These are phyloP conservation scores for Escarpia spicata DNA, from an alignment of 2,888 invertebrate genomes.

Conservation along the genomic window DNA sequence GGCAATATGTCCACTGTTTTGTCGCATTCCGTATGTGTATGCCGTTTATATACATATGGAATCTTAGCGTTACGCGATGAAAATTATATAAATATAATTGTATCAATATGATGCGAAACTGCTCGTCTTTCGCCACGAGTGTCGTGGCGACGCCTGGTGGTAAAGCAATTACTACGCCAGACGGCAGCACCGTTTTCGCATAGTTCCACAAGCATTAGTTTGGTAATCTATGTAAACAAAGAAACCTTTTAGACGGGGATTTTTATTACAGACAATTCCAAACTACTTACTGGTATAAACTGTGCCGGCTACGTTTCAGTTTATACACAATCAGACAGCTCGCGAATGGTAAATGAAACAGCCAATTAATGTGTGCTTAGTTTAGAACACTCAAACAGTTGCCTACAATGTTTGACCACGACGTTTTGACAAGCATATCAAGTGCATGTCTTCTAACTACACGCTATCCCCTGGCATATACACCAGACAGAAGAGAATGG, in stretches of 20 bases:
- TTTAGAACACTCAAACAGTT: neutral
- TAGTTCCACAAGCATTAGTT: neutral
- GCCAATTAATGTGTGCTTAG: neutral
- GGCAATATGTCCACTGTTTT: too few species aligned
- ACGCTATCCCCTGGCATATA: neutral
- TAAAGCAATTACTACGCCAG: neutral
- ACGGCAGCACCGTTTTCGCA: neutral
- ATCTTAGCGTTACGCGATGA: too few species aligned
- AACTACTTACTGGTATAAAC: neutral
- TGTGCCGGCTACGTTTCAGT: neutral
- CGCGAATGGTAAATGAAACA: neutral
- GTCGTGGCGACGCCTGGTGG: neutral
- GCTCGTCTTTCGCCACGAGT: too few species aligned
- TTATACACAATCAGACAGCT: neutral
- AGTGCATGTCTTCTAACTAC: neutral
- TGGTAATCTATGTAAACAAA: too few species aligned
- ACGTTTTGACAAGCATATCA: neutral
- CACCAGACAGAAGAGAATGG: too few species aligned
- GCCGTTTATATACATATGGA: too few species aligned
- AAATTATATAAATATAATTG: too few species aligned
- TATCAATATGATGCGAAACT: too few species aligned
- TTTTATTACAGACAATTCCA: neutral
- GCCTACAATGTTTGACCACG: neutral
- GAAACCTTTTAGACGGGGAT: neutral
- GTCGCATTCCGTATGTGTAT: too few species aligned